phyloP scores from a whole-genome alignment of 2,888 invertebrate species.

The Chymomyza fuscimana region DNA sequence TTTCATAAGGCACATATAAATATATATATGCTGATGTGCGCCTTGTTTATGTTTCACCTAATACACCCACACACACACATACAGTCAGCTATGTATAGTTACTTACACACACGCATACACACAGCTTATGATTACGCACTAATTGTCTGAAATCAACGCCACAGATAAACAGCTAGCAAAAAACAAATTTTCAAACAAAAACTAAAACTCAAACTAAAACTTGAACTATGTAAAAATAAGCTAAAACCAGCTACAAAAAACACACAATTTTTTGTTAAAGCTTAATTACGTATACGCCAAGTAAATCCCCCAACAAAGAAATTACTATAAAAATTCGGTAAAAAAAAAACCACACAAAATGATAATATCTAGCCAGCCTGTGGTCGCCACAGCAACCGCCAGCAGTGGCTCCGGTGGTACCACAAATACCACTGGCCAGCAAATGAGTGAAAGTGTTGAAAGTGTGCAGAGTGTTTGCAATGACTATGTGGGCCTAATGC shows the following conservation, averaged over 20 bases:
- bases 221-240: neutral
- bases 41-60: constrained; percentile 44
- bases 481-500: neutral
- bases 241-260: constrained; percentile 3
- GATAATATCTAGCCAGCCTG: constrained; percentile 61
- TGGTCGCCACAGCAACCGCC: constrained; percentile 45
- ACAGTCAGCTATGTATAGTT: neutral
- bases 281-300: neutral
- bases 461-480: constrained; percentile 6
- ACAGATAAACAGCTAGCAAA: constrained; percentile 43
- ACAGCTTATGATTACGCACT: constrained; percentile 69
- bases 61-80: neutral
- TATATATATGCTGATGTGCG: constrained; percentile 28
- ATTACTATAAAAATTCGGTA: neutral
- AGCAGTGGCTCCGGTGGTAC: constrained; percentile 4
- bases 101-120: no score
- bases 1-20: neutral
- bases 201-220: neutral
- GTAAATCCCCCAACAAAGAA: neutral
- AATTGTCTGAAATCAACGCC: constrained; percentile 68
- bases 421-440: neutral
- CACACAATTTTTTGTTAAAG: neutral
- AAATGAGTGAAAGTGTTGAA: constrained; percentile 7
- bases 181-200: constrained; percentile 1
- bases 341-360: constrained; percentile 39